Conservation (phyloP, 2,888 invertebrate species). For the Odontomyia ornata region DNA sequence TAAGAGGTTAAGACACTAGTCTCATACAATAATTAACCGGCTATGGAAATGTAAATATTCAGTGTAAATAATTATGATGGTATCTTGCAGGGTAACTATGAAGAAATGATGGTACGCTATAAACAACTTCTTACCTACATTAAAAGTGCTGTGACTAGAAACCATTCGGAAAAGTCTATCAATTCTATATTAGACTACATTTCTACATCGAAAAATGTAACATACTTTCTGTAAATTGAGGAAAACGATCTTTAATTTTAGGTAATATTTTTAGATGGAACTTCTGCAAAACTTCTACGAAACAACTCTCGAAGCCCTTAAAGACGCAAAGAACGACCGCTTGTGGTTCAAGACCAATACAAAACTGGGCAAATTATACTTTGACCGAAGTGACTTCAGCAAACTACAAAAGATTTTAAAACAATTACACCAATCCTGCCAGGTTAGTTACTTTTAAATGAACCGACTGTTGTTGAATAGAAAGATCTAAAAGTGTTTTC, state of each 20-base stretch:
- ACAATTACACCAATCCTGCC: constrained; percentile 96
- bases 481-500: too few species aligned
- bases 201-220: constrained; percentile 97
- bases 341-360: constrained; percentile 99
- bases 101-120: constrained; percentile 95
- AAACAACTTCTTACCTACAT: constrained; percentile 97
- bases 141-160: constrained; percentile 98
- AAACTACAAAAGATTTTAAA: constrained; percentile 96
- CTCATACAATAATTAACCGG: too few species aligned
- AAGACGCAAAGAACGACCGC: constrained; percentile 98
- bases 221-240: constrained; percentile 60
- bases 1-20: constrained; percentile 66
- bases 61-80: too few species aligned
- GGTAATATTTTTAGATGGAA: constrained; percentile 78
- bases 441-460: constrained; percentile 69
- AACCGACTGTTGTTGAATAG: not conserved
- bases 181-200: constrained; percentile 99
- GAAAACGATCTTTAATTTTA: not conserved
- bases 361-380: constrained; percentile 97
- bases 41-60: too few species aligned
- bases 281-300: constrained; percentile 98
- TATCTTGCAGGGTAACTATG: constrained; percentile 91
- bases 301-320: constrained; percentile 91
- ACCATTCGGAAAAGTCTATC: constrained; percentile 99
- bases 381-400: constrained; percentile 93